These are phyloP conservation scores for Drosophila borborema DNA, from an alignment of 2,888 invertebrate genomes.

Conservation along the genomic window DNA sequence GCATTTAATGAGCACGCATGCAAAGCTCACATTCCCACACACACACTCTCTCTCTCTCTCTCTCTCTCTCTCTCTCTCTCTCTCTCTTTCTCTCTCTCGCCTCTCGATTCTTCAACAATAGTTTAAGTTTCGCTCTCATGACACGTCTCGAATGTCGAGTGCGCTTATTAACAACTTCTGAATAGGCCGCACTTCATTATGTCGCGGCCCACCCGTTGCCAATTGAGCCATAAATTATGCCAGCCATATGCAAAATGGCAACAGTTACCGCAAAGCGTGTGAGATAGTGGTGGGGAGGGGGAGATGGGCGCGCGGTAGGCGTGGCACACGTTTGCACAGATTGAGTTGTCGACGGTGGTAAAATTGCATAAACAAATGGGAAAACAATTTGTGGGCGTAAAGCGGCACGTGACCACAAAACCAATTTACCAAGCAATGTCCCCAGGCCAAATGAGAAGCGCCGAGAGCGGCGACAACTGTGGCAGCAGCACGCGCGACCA, in stretches of 20 bases:
- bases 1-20: background rate
- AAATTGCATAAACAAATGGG: conserved; percentile 79
- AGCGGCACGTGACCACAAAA: conserved; percentile 80
- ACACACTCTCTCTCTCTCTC: too few relatives aligned
- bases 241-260: conserved; percentile 62
- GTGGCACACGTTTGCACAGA: conserved; percentile 6
- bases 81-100: too few relatives aligned
- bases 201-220: conserved; percentile 19
- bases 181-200: conserved; percentile 48
- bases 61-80: too few relatives aligned
- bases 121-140: conserved; percentile 7
- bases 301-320: background rate
- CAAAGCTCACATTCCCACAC: background rate
- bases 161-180: conserved; percentile 35
- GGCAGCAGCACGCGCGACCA: conserved; percentile 31
- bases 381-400: conserved; percentile 79
- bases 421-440: conserved; percentile 65
- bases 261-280: conserved; percentile 24
- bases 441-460: conserved; percentile 36
- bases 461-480: conserved; percentile 18
- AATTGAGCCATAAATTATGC: conserved; percentile 65
- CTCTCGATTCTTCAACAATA: background rate
- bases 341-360: conserved; percentile 40
- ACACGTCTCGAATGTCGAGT: conserved; percentile 11
- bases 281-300: too few relatives aligned